Conservation (phyloP, 2,113 vertebrate species). For the Silurus glanis region DNA sequence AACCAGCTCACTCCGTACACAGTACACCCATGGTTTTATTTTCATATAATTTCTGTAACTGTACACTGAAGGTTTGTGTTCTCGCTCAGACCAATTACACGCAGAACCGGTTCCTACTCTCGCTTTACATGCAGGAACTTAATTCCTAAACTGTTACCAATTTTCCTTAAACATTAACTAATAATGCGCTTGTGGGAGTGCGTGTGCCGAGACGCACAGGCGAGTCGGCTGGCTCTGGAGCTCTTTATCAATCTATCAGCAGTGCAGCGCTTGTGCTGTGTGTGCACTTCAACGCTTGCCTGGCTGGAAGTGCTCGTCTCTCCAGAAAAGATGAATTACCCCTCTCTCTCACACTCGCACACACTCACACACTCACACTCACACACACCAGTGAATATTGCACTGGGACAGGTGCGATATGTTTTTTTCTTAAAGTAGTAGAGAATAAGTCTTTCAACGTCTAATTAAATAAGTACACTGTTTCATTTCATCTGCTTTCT, state of each 20-base stretch:
- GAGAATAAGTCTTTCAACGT: neutral
- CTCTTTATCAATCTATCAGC: constrained; percentile 65
- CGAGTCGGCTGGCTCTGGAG: constrained; percentile 26
- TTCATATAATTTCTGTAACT: neutral
- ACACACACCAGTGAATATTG: neutral
- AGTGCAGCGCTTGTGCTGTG: constrained; percentile 63
- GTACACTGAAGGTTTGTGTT: neutral
- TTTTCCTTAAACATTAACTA: constrained; percentile 4
- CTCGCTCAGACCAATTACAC: neutral
- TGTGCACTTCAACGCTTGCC: constrained; percentile 58
- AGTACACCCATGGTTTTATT: neutral
- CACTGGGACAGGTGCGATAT: neutral
- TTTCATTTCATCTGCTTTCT: neutral
- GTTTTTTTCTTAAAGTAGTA: neutral
- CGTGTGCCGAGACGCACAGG: constrained; percentile 51
- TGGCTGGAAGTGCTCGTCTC: constrained; percentile 35
- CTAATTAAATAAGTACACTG: neutral
- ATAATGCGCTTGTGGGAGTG: neutral
- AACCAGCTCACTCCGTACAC: neutral
- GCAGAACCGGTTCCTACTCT: neutral
- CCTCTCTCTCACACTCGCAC: neutral
- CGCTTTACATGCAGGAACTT: neutral
- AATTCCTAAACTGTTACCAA: neutral
- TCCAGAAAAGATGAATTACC: constrained; percentile 45
- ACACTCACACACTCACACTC: neutral